Conservation (phyloP, 2,113 vertebrate genomes). For the Arenaria interpres region DNA sequence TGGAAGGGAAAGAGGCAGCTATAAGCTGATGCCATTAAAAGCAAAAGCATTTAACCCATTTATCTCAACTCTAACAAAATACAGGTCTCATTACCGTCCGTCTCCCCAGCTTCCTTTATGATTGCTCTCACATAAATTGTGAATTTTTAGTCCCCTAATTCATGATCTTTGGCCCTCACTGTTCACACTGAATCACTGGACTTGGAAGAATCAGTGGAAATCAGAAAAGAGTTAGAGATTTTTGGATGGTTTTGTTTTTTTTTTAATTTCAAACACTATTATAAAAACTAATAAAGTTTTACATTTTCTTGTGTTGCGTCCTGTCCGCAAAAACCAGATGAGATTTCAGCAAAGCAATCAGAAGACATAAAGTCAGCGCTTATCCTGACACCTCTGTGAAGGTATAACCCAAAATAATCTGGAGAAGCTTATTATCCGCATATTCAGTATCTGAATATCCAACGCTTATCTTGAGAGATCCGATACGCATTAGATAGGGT, state of each 20-base stretch:
- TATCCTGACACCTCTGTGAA: background rate
- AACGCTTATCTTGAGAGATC: background rate
- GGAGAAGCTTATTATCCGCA: fast-evolving
- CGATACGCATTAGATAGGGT: background rate
- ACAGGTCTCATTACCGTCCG: background rate
- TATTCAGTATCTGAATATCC: fast-evolving
- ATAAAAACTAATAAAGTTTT: background rate
- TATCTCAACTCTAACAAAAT: background rate
- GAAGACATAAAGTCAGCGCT: background rate
- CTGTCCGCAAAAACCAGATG: background rate
- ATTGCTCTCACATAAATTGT: background rate
- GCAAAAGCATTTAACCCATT: background rate
- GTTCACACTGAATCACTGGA: background rate
- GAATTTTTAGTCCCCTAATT: background rate
- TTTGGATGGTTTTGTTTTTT: background rate
- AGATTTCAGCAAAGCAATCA: background rate
- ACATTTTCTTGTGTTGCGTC: background rate
- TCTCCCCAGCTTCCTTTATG: background rate
- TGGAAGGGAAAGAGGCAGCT: background rate
- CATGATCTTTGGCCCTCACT: background rate
- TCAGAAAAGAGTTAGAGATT: fast-evolving
- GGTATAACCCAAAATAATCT: fast-evolving
- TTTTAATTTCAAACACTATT: background rate
- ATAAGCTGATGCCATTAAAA: background rate
- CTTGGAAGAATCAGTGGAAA: background rate